Base-by-base conservation (phyloP, 2,888 invertebrate genomes). In the Platycheirus albimanus region DNA sequence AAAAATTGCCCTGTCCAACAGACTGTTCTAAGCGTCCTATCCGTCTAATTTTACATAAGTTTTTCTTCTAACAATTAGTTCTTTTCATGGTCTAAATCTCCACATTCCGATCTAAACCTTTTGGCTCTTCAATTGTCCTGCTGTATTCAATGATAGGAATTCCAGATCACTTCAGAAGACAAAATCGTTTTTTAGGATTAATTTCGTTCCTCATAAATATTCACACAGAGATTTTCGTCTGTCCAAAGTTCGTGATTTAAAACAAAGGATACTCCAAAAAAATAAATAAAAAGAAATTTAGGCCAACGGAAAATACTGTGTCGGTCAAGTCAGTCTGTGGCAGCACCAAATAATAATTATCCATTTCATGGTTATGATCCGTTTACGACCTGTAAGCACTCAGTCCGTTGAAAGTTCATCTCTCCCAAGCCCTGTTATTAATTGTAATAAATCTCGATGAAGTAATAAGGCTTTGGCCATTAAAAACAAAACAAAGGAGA, bases 371-470 rank as follows among this genome's bases (percentile, higher is more conserved):
- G 83, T 78, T 78, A 78, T 67, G 69, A 64, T 78, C 69, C 72
- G 69, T 78, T 78, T 74, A 78, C 58, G 56, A 78, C 52, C 15
- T 33, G 58, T 41, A 58, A 71, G 67, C 77, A 61, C 63, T 54
- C 66, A 41, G 43, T 36, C 33, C 67, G 51, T 64, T 61, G 76
- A 71, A 69, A 81, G 71, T 81, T 81, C 81, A 81, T 58, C 66
- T 77, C 61, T 33, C 20, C 43, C 33, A 49, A 17, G 83, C 88
- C 89, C 90, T 89, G 87, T 90, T 89, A 90, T 90, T 90, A 90
- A 88, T 89, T 90, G 90, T 87, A 88, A 90, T 90, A 90, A 90
- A 90, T 90, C 90, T 90, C 88, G 88, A 88, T 87, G 86, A 88
- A 87, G 86, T 87, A 86, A 88, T 87, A 88, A 87, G 87, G 52